These are phyloP conservation scores for Ditylenchus weischeri DNA, from an alignment of 2,888 invertebrate species.

Conservation along the genomic window DNA sequence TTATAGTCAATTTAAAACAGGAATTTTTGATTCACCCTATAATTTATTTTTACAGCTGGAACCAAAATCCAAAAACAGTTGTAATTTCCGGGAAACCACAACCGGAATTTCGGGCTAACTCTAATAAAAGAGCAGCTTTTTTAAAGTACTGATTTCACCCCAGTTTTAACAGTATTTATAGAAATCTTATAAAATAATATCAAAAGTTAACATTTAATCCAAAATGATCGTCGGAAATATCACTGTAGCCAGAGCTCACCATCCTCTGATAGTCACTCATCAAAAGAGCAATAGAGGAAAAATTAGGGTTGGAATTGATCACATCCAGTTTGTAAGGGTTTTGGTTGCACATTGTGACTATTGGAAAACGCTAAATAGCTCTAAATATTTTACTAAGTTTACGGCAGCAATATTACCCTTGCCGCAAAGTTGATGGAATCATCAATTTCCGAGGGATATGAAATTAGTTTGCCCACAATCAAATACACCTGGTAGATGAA, in stretches of 20 bases:
- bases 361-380: slow-evolving; percentile 17
- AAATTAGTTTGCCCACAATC: slow-evolving; percentile 24
- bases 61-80: no score
- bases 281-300: slow-evolving; percentile 16
- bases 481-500: slow-evolving; percentile 28
- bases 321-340: slow-evolving; percentile 21
- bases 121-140: neutral
- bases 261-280: slow-evolving; percentile 17
- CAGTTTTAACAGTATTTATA: neutral
- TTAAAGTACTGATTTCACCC: no score
- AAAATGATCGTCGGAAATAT: slow-evolving; percentile 21
- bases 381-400: neutral
- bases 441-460: slow-evolving; percentile 16
- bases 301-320: slow-evolving; percentile 17
- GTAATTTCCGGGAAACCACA: no score
- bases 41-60: no score
- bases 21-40: no score
- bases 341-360: slow-evolving; percentile 33
- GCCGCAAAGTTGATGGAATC: slow-evolving; percentile 14
- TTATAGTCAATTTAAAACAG: no score
- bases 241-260: slow-evolving; percentile 5
- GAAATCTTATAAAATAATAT: neutral
- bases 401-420: slow-evolving; percentile 1
- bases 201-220: slow-evolving; percentile 19
- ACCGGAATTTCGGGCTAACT: no score